Evolutionary conservation across 2,888 invertebrate species (phyloP).

Genomic region (Chesias legatella): DNA sequence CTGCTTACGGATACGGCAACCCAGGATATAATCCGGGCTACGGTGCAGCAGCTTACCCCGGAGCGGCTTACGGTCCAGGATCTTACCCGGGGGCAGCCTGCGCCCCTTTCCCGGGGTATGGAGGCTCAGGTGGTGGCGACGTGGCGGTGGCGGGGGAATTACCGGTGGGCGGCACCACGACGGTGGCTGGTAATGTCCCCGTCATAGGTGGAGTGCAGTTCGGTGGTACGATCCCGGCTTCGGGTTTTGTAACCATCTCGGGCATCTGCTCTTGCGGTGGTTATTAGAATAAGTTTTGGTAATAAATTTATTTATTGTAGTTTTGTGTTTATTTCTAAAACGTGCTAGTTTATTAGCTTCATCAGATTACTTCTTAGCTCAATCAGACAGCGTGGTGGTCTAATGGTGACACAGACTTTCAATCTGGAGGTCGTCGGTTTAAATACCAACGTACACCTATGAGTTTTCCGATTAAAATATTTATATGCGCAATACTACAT

Average conservation of each 20-base stretch:
- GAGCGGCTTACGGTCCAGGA: not conserved
- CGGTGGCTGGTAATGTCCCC: conserved; percentile 40
- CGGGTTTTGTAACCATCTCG: conserved; percentile 35
- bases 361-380: no score
- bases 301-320: conserved; percentile 1
- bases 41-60: not conserved
- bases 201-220: conserved; percentile 40
- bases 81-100: not conserved
- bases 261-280: conserved; percentile 17
- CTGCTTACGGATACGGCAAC: not conserved
- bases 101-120: conserved; percentile 6
- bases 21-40: conserved; percentile 1
- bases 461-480: no score
- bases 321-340: not conserved
- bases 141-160: conserved; percentile 29
- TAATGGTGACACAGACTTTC: no score
- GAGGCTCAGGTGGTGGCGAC: conserved; percentile 22
- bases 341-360: no score
- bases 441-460: no score
- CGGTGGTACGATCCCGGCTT: conserved; percentile 36
- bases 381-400: no score
- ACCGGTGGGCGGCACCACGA: conserved; percentile 34
- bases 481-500: no score
- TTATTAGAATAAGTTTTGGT: conserved; percentile 10
- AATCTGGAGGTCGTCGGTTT: no score